phyloP scores from a whole-genome alignment of 2,797 vertebrate genomes.

The Leuciscus waleckii region DNA sequence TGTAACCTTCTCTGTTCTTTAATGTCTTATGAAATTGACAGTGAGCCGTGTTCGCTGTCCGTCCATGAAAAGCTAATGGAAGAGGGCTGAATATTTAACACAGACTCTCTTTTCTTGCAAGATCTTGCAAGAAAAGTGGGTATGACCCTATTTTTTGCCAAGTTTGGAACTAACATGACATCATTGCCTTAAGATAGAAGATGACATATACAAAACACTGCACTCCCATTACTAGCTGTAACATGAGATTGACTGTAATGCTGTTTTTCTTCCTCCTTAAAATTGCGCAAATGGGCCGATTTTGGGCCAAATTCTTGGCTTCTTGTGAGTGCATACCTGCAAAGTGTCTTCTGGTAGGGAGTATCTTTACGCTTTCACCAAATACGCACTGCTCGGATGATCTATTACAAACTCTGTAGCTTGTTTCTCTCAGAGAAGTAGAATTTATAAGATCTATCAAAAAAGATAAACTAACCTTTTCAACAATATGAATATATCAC shows the following conservation, averaged over 20 bases:
- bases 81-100: constrained; percentile 82
- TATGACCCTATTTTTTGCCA: constrained; percentile 55
- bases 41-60: constrained; percentile 70
- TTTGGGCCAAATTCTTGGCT: background rate
- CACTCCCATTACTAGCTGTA: background rate
- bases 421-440: constrained; percentile 39
- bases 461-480: constrained; percentile 63
- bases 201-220: constrained; percentile 45
- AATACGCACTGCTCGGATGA: constrained; percentile 28
- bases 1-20: constrained; percentile 4
- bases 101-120: constrained; percentile 62
- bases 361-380: background rate
- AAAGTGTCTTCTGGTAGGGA: background rate
- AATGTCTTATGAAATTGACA: constrained; percentile 69
- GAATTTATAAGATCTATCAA: constrained; percentile 58
- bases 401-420: constrained; percentile 37
- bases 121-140: constrained; percentile 34
- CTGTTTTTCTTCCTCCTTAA: background rate
- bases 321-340: background rate
- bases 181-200: constrained; percentile 76
- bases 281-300: background rate
- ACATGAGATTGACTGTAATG: background rate
- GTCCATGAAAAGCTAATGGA: constrained; percentile 77
- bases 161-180: constrained; percentile 74
- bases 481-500: constrained; percentile 54